Evolutionary conservation across 1,140 invertebrate species (phyloP).

Genomic region (Neodiprion virginianus): DNA sequence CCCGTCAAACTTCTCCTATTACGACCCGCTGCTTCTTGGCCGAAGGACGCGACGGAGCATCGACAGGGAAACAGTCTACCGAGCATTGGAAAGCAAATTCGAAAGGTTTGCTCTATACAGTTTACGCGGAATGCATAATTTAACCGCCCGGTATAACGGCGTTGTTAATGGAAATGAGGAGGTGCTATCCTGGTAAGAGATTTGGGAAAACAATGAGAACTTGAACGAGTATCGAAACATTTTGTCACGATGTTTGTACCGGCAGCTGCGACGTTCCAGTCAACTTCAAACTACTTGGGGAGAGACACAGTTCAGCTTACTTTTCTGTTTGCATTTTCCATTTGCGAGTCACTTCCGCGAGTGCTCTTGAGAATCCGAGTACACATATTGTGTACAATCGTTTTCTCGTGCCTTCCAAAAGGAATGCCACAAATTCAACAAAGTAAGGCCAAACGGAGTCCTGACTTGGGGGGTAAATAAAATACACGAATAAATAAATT

Average conservation of each 20-base stretch:
- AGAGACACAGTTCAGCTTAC: not conserved
- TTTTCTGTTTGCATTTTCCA: not conserved
- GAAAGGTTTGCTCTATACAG: slow-evolving; percentile 37
- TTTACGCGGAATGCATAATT: not conserved
- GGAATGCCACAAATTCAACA: too few relatives aligned
- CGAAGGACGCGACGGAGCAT: slow-evolving; percentile 43
- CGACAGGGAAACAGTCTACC: slow-evolving; percentile 49
- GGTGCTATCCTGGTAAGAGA: not conserved
- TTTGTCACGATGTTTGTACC: not conserved
- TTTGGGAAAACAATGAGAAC: not conserved
- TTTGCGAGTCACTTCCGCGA: not conserved
- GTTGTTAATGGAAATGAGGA: not conserved
- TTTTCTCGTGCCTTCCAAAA: too few relatives aligned
- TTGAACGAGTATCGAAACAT: not conserved
- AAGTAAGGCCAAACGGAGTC: too few relatives aligned
- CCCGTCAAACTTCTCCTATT: slow-evolving; percentile 55
- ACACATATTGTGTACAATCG: not conserved
- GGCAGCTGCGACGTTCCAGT: not conserved
- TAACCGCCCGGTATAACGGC: too few relatives aligned
- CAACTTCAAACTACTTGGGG: not conserved
- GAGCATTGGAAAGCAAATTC: slow-evolving; percentile 50
- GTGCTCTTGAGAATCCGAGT: not conserved
- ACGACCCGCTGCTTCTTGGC: slow-evolving; percentile 30
- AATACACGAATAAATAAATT: too few relatives aligned
- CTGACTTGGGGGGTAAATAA: too few relatives aligned